These are phyloP conservation scores for Cranoglanis bouderius DNA, from an alignment of 2,113 vertebrate species.

Conservation along the genomic window DNA sequence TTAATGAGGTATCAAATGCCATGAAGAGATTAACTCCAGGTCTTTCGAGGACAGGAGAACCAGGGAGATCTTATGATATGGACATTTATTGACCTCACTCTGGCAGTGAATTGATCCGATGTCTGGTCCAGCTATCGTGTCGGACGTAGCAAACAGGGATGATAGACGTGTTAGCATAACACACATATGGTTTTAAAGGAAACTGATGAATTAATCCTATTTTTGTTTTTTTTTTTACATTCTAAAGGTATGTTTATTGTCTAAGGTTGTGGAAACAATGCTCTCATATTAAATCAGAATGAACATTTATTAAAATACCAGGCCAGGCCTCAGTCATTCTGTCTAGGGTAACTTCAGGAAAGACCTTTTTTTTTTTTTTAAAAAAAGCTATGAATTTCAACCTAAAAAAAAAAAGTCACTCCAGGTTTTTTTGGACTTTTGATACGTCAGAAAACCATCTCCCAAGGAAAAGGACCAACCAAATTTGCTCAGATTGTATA, in stretches of 20 bases:
- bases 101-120: slow-evolving; percentile 26
- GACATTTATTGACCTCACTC: slow-evolving; percentile 21
- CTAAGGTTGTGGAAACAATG: neutral
- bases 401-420: too few relatives aligned
- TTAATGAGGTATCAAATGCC: slow-evolving; percentile 36
- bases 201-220: too few relatives aligned
- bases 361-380: too few relatives aligned
- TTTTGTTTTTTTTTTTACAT: neutral
- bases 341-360: neutral
- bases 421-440: neutral
- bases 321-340: neutral
- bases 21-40: slow-evolving; percentile 22
- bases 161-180: slow-evolving; percentile 7
- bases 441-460: neutral
- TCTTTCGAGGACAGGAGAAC: neutral
- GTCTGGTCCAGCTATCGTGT: neutral
- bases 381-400: too few relatives aligned
- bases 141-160: neutral
- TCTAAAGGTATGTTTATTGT: neutral
- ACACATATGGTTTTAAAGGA: neutral
- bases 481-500: neutral
- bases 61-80: slow-evolving; percentile 24
- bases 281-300: neutral
- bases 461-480: neutral
- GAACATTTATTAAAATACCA: neutral